These are phyloP conservation scores for Lasioglossum malachurum DNA, from an alignment of 2,888 invertebrate species.

Conservation along the genomic window DNA sequence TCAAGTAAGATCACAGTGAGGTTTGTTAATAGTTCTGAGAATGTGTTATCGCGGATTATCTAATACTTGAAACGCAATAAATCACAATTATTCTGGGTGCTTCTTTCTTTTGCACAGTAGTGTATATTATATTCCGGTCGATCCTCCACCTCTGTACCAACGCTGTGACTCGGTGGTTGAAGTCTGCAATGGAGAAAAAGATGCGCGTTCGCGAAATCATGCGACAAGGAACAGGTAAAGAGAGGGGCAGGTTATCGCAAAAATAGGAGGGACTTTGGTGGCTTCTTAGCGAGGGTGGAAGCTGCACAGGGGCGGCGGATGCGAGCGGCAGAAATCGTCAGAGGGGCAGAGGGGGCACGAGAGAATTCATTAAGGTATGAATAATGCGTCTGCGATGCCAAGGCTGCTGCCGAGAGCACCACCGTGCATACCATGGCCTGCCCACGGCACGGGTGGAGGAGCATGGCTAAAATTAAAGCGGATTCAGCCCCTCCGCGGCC, in stretches of 20 bases:
- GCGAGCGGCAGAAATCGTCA: slow-evolving; percentile 36
- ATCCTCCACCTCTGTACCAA: too few relatives aligned
- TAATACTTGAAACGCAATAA: too few relatives aligned
- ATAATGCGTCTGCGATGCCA: slow-evolving; percentile 84
- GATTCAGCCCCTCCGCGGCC: slow-evolving; percentile 75
- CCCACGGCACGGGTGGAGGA: slow-evolving; percentile 77
- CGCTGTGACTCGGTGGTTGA: too few relatives aligned
- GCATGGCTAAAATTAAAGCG: slow-evolving; percentile 82
- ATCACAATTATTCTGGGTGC: too few relatives aligned
- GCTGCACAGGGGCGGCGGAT: slow-evolving; percentile 7
- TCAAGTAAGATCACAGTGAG: too few relatives aligned
- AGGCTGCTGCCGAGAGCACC: slow-evolving; percentile 80
- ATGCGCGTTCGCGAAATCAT: slow-evolving; percentile 25
- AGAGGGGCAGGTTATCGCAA: slow-evolving; percentile 46
- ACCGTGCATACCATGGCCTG: slow-evolving; percentile 80
- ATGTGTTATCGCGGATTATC: too few relatives aligned
- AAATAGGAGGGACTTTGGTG: slow-evolving; percentile 57
- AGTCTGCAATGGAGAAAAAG: not conserved
- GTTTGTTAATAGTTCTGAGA: too few relatives aligned
- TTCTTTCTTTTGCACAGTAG: too few relatives aligned
- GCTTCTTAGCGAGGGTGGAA: slow-evolving; percentile 57
- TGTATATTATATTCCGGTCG: slow-evolving; percentile 33
- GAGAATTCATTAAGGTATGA: slow-evolving; percentile 84
- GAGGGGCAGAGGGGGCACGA: slow-evolving; percentile 66
- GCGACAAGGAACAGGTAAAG: slow-evolving; percentile 21